Base-by-base conservation (phyloP, 1,140 invertebrate genomes). In the Manduca sexta region DNA sequence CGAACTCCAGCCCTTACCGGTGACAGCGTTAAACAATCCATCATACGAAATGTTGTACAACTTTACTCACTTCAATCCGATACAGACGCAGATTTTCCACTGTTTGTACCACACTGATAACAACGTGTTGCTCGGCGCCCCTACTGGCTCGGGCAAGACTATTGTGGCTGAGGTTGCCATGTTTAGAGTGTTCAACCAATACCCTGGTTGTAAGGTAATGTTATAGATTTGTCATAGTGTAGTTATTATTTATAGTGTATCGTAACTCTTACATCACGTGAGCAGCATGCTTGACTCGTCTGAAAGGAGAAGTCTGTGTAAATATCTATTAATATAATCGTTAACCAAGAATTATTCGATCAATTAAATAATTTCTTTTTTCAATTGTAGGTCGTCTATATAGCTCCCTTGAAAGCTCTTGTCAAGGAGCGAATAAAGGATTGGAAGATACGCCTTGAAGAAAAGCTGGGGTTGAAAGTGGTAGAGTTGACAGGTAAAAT, bases 11-110 rank as follows among this genome's bases (percentile, higher is more conserved):
- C 98, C 98, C 0, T 78, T 99, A 30, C 94, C 98, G 17, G 88
- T 97, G 4, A 91, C 90, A 43, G 94, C 92, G 0, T 84, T 99
- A 12, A 91, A 95, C 46, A 92, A 98, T 66, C 72, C 88, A 0
- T 65, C 87, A 2, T 95, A 93, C 65, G 92, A 99, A 81, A 87
- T 88, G 26, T 78, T 99, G 1, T 99, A 98, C 86, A 91, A 88
- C 13, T 99, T 99, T 80, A 91, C 91, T 0, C 97, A 98, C 80
- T 99, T 99, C 84, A 99, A 99, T 88, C 97, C 98, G 1, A 97
- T 99, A 67, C 98, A 99, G 85, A 99, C 98, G 3, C 98, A 99
- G 87, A 94, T 99, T 34, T 99, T 99, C 80, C 96, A 99, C 81
- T 94, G 94, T 54, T 86, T 99, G 0, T 99, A 98, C 83, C 93